Evolutionary conservation across 2,113 vertebrate species (phyloP).

Genomic region (Eulemur rufifrons): DNA sequence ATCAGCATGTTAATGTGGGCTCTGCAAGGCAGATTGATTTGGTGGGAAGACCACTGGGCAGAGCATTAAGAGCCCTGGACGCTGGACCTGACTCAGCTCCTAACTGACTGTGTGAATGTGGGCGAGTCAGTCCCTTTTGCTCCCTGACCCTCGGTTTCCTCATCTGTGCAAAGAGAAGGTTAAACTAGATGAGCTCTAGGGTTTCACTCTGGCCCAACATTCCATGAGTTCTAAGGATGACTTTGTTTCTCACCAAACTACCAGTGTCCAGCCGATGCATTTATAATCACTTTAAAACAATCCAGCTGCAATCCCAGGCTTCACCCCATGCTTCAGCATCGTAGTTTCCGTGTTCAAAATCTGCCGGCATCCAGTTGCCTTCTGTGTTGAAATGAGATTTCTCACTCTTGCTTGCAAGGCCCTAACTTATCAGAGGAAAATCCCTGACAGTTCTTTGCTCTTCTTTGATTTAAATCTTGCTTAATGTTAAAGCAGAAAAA

Average conservation of each 20-base stretch:
- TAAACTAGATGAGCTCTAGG: not conserved
- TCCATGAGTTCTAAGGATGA: not conserved
- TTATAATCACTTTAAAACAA: not conserved
- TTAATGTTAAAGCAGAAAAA: not conserved
- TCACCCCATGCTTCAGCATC: not conserved
- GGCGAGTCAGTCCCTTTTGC: not conserved
- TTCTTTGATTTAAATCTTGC: not conserved
- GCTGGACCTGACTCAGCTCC: too few relatives aligned
- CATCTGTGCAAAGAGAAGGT: not conserved
- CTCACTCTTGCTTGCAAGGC: not conserved
- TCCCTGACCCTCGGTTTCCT: not conserved
- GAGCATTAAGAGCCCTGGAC: too few relatives aligned
- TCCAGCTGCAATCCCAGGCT: not conserved
- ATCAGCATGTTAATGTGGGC: not conserved
- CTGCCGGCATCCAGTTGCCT: not conserved
- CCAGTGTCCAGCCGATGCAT: not conserved
- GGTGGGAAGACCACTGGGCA: not conserved
- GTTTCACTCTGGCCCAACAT: not conserved
- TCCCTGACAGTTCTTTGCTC: not conserved
- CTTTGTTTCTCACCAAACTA: not conserved
- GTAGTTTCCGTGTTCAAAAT: not conserved
- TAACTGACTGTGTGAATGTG: not conserved
- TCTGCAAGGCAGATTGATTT: not conserved
- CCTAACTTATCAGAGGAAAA: not conserved
- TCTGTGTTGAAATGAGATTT: not conserved